phyloP scores from a whole-genome alignment of 2,888 invertebrate genomes.

The Drepana falcataria region DNA sequence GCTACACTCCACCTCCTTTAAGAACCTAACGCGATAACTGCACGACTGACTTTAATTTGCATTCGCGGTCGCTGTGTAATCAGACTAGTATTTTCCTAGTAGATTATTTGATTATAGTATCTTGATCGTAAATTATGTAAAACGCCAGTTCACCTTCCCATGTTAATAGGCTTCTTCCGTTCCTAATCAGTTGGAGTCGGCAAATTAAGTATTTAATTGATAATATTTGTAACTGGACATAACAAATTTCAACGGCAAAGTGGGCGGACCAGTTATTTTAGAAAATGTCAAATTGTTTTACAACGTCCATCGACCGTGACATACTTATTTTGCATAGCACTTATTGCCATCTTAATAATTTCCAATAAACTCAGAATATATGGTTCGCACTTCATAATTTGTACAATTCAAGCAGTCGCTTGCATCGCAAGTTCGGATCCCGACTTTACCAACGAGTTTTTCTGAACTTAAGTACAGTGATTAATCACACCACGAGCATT shows the following conservation, averaged over 20 bases:
- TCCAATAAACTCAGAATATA: slow-evolving; percentile 6
- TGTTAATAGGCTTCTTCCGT: not conserved
- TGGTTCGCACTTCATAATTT: not conserved
- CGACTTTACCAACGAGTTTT: too few relatives aligned
- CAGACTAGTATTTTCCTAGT: too few relatives aligned
- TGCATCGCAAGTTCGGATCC: too few relatives aligned
- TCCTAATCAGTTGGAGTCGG: not conserved
- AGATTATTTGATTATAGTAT: too few relatives aligned
- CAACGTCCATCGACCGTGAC: slow-evolving; percentile 27
- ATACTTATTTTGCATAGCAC: slow-evolving; percentile 17
- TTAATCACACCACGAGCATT: too few relatives aligned
- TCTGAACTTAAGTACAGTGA: too few relatives aligned
- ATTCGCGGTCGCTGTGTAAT: too few relatives aligned
- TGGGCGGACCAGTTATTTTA: slow-evolving; percentile 14
- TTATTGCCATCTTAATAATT: slow-evolving; percentile 4
- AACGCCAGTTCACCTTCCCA: not conserved
- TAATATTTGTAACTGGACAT: not conserved
- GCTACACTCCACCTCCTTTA: too few relatives aligned
- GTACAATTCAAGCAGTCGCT: too few relatives aligned
- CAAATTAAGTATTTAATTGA: not conserved
- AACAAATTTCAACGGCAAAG: slow-evolving; percentile 4
- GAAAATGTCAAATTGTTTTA: slow-evolving; percentile 26
- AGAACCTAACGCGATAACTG: too few relatives aligned
- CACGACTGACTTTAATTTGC: too few relatives aligned
- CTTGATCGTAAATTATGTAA: not conserved